Percentiles rank a stretch among this genome's conserved stretches.
phyloP scores from a whole-genome alignment of 2,113 vertebrate genomes.

The Oncorhynchus kisutch region DNA sequence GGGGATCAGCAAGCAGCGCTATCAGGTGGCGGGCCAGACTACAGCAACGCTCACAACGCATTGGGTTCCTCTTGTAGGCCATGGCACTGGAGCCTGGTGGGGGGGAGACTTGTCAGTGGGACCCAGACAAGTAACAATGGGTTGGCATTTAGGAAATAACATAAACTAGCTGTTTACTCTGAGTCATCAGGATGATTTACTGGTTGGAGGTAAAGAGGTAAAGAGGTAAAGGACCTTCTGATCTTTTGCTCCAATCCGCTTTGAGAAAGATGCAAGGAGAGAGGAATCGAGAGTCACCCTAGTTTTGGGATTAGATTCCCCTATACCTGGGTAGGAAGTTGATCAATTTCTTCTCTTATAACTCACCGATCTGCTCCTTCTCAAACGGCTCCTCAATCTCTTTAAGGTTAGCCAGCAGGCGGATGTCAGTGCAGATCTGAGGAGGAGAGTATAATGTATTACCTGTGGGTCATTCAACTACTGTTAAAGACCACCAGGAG shows the following conservation, averaged over 20 bases:
- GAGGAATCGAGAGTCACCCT: too few relatives aligned
- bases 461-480: background rate
- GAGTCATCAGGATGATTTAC: too few relatives aligned
- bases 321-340: background rate
- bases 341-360: background rate
- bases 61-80: constrained; percentile 98
- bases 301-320: too few relatives aligned
- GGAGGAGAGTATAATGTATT: background rate
- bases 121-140: background rate
- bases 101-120: background rate
- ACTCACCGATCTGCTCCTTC: constrained; percentile 93
- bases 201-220: too few relatives aligned
- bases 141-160: too few relatives aligned
- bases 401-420: constrained; percentile 91
- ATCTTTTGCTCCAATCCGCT: too few relatives aligned
- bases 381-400: constrained; percentile 98
- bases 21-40: constrained; percentile 94
- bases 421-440: constrained; percentile 95
- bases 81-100: constrained; percentile 92
- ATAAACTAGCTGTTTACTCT: background rate
- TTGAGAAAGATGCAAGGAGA: too few relatives aligned
- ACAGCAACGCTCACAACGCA: constrained; percentile 95
- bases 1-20: constrained; percentile 83
- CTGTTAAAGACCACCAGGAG: background rate
- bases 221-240: too few relatives aligned